These are phyloP conservation scores for Myzus persicae DNA, from an alignment of 1,140 invertebrate genomes.

Conservation along the genomic window DNA sequence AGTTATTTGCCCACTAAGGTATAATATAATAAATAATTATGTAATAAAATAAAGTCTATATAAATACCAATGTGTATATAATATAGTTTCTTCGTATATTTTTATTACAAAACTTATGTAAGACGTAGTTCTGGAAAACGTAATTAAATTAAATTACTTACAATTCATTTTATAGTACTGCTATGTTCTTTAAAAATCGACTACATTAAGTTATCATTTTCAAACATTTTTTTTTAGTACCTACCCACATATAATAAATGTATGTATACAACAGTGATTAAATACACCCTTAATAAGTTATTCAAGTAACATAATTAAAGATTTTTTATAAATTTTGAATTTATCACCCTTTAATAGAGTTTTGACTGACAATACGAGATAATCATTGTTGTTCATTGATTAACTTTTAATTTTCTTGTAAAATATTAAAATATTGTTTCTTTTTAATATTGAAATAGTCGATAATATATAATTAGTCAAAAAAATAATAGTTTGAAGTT, in stretches of 20 bases:
- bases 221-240: neutral
- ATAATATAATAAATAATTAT: neutral
- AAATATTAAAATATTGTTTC: neutral
- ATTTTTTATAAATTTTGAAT: neutral
- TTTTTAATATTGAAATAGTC: neutral
- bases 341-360: neutral
- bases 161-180: neutral
- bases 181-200: neutral
- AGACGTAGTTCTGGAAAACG: neutral
- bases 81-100: constrained; percentile 16
- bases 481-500: neutral
- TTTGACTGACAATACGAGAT: neutral
- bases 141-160: neutral
- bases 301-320: neutral
- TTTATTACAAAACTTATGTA: constrained; percentile 14
- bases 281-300: neutral
- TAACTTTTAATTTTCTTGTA: neutral
- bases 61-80: neutral
- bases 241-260: no score
- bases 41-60: no score
- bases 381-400: neutral
- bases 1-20: neutral
- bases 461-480: neutral
- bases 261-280: neutral
- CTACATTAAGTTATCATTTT: no score